Percentiles rank a stretch among this genome's conserved stretches.
Conservation (phyloP, 2,888 invertebrate genomes). For the Protonemura montana region DNA sequence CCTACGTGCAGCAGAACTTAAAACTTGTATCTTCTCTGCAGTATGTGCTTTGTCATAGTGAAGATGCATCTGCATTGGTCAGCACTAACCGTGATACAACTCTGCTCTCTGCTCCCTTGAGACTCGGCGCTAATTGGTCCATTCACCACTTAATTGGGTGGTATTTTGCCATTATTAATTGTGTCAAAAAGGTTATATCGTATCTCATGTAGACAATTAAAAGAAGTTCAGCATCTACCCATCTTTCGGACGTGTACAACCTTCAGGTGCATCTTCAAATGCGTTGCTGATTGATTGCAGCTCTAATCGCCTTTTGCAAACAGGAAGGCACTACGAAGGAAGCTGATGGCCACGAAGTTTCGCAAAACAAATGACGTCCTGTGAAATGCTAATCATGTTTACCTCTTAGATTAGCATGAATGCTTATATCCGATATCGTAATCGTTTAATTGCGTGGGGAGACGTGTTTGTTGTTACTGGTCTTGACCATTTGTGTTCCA, state of each 20-base stretch:
- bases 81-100: no score
- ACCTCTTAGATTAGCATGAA: background rate
- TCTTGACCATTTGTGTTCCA: background rate
- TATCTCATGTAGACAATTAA: no score
- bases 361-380: background rate
- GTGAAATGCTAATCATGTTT: background rate
- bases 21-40: no score
- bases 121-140: background rate
- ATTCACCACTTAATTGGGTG: background rate
- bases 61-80: no score
- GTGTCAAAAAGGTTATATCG: no score
- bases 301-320: background rate
- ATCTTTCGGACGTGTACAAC: no score
- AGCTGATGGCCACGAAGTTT: background rate
- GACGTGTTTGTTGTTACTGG: background rate
- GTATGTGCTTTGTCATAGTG: no score
- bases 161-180: background rate
- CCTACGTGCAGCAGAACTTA: no score
- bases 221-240: no score
- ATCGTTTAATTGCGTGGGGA: background rate
- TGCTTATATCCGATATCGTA: background rate
- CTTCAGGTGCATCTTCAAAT: no score
- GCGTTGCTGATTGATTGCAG: no score
- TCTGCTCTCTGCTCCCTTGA: background rate
- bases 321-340: background rate